Evolutionary conservation across 2,797 vertebrate genomes (phyloP).

Genomic region (Moxostoma hubbsi): DNA sequence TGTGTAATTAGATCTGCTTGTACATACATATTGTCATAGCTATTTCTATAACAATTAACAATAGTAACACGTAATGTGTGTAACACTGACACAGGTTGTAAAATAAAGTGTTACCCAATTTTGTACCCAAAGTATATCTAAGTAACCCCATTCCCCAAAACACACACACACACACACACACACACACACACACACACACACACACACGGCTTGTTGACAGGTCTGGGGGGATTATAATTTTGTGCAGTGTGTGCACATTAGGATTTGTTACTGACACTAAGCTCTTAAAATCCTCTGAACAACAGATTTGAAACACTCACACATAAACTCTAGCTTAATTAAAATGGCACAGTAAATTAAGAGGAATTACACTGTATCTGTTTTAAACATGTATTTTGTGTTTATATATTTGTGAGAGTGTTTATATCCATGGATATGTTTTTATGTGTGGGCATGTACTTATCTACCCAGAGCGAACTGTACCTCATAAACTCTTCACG

Average conservation of each 20-base stretch:
- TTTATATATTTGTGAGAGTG: slow-evolving; percentile 7
- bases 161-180: neutral
- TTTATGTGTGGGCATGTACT: slow-evolving; percentile 57
- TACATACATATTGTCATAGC: no score
- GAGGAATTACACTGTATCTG: neutral
- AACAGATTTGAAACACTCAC: slow-evolving; percentile 53
- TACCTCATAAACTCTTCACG: slow-evolving; percentile 91
- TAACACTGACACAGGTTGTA: no score
- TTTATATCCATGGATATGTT: slow-evolving; percentile 17
- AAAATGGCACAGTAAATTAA: slow-evolving; percentile 6
- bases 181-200: neutral
- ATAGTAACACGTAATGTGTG: no score
- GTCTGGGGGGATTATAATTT: slow-evolving; percentile 72
- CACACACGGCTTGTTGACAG: slow-evolving; percentile 53
- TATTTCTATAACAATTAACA: no score
- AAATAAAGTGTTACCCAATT: no score
- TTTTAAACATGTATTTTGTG: neutral
- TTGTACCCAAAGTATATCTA: no score
- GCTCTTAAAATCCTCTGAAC: slow-evolving; percentile 54
- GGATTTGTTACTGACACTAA: slow-evolving; percentile 73
- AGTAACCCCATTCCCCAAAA: neutral
- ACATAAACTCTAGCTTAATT: slow-evolving; percentile 47
- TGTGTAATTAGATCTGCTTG: no score
- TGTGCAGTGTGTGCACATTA: slow-evolving; percentile 72
- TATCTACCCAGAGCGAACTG: slow-evolving; percentile 81